Evolutionary conservation across 2,888 invertebrate genomes (phyloP).

Genomic region (Tenthredo notha): DNA sequence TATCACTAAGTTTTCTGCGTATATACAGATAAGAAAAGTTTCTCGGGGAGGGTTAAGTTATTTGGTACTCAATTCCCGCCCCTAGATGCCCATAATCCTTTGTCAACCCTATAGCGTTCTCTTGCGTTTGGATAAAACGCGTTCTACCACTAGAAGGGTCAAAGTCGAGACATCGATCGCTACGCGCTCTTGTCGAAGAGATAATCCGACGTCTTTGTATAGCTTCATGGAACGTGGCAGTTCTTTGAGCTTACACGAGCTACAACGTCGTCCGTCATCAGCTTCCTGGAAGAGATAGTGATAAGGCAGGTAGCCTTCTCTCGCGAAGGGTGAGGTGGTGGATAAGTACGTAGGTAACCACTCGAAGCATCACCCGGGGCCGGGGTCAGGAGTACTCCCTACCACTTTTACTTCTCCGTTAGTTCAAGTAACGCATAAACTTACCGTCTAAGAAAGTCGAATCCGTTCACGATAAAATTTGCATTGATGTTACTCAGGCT

Average conservation of each 20-base stretch:
- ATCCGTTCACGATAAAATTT: not conserved
- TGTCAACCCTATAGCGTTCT: not conserved
- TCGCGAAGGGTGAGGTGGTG: conserved; percentile 5
- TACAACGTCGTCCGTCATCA: conserved; percentile 49
- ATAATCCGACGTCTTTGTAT: conserved; percentile 42
- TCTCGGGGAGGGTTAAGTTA: not conserved
- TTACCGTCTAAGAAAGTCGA: conserved; percentile 20
- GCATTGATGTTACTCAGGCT: not conserved
- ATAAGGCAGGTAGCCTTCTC: conserved; percentile 49
- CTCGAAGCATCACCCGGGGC: conserved; percentile 12
- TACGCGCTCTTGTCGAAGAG: conserved; percentile 32
- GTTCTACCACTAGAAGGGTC: conserved; percentile 16
- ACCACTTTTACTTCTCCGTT: conserved; percentile 20
- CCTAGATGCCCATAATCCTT: conserved; percentile 12
- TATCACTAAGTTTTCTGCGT: conserved; percentile 8
- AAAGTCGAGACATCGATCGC: conserved; percentile 47
- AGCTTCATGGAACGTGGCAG: conserved; percentile 32
- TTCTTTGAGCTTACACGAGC: conserved; percentile 37
- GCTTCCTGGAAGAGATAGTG: conserved; percentile 51
- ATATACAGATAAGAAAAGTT: not conserved
- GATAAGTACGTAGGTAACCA: conserved; percentile 10
- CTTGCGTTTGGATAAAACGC: conserved; percentile 21
- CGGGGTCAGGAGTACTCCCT: conserved; percentile 32
- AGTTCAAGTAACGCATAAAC: conserved; percentile 29
- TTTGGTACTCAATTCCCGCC: conserved; percentile 8